phyloP scores from a whole-genome alignment of 2,113 vertebrate genomes.

The Anhinga anhinga region DNA sequence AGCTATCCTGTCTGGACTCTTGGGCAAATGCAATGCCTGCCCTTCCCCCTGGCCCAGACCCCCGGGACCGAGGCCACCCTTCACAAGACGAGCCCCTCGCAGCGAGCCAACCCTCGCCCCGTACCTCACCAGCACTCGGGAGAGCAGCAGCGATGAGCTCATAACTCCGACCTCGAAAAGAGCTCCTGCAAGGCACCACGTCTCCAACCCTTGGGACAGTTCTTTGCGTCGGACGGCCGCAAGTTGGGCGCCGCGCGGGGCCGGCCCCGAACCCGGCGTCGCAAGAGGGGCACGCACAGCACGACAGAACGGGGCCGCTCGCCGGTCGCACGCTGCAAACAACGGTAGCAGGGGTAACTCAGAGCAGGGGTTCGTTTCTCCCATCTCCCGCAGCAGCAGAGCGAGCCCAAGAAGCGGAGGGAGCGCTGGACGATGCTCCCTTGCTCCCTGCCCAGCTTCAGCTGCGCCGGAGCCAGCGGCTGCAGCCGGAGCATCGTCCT shows the following conservation, averaged over 20 bases:
- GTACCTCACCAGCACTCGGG: accelerated
- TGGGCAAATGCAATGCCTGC: not conserved
- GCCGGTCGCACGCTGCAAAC: accelerated
- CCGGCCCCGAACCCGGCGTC: not conserved
- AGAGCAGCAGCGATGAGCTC: not conserved
- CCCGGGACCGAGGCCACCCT: not conserved
- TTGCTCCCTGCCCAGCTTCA: not conserved
- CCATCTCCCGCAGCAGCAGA: not conserved
- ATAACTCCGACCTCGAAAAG: not conserved
- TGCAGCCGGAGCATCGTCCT: not conserved
- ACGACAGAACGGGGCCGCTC: accelerated
- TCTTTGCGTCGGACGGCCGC: accelerated
- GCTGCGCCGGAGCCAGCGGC: not conserved
- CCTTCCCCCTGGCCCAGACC: not conserved
- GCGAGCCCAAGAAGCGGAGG: not conserved
- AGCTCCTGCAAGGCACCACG: not conserved
- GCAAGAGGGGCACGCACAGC: not conserved
- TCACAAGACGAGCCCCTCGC: not conserved
- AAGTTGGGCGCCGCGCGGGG: not conserved
- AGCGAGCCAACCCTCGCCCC: not conserved
- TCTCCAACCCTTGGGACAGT: not conserved
- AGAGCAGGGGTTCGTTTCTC: not conserved
- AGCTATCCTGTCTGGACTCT: not conserved
- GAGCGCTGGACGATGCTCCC: not conserved
- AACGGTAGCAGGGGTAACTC: accelerated